Conservation (phyloP, 2,113 vertebrate genomes). For the Saccopteryx leptura region DNA sequence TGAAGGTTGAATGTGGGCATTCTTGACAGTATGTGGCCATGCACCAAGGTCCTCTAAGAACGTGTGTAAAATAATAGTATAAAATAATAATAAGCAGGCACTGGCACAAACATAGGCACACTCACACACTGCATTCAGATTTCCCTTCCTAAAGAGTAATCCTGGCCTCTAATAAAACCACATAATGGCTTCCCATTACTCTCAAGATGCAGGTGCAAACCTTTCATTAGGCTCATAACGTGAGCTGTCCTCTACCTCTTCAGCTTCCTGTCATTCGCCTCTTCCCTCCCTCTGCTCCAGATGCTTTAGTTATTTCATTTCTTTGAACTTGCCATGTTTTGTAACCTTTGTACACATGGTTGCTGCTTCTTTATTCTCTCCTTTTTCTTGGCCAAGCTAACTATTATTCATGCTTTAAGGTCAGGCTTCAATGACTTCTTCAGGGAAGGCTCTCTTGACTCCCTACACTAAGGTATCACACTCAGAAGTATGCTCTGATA, state of each 20-base stretch:
- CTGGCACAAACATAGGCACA: neutral
- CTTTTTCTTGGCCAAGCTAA: neutral
- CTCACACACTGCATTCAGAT: neutral
- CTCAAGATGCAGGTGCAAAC: neutral
- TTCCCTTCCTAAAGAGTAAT: slow-evolving; percentile 17
- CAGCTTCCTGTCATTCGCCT: neutral
- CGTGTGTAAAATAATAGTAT: neutral
- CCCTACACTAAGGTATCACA: neutral
- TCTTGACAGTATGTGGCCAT: neutral
- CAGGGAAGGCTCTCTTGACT: neutral
- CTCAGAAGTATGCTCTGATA: neutral
- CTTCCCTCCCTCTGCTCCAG: neutral
- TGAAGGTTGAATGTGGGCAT: neutral
- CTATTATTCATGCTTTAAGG: neutral
- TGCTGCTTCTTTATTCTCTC: neutral
- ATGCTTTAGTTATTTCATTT: neutral
- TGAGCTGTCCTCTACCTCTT: neutral
- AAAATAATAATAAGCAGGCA: neutral
- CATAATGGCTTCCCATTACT: neutral
- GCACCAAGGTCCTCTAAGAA: neutral
- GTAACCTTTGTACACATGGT: neutral
- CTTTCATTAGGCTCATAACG: neutral
- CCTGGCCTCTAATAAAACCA: neutral
- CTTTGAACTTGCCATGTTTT: neutral
- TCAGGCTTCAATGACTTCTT: neutral